Base-by-base conservation (phyloP, 2,888 invertebrate species). In the Acrocera orbiculus region DNA sequence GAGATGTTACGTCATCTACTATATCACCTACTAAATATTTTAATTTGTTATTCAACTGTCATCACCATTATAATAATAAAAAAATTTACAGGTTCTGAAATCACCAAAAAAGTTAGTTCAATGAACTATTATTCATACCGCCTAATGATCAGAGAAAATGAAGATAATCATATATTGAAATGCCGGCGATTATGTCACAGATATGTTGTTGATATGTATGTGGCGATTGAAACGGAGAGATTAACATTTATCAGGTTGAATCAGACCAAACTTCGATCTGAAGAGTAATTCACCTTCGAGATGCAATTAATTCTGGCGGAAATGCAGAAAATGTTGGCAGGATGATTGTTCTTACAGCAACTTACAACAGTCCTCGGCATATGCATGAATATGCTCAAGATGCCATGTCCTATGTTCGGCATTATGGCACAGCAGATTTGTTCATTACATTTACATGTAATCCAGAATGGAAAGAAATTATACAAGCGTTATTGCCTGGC, bases 161-260 rank as follows among this genome's bases (percentile, higher is more conserved):
- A 27, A 13, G 38, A 39, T 33, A 48, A 47, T 37, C 32, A 46
- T 34, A 40, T 56, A n/a, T 25, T 50, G 27, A 20, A 36, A 26
- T 52, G 25, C 38, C 44, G 49, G 4, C 35, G 38, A 16, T 23
- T 55, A 3, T 50, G 46, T 34, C 44, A 50, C 23, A 52, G 54
- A 36, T 54, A 36, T 39, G 24, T 42, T 3, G 53, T 55, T 13
- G 50, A 56, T 37, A 51, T 51, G 51, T 56, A 51, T 38, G 52
- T 42, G 1, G 55, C 55, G 47, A 47, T 54, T 15, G 53, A 55
- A 41, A 51, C 41, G 2, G 52, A 55, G 42, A 43, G 50, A 16
- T 32, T 54, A 8, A 17, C 19, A 17, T 54, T 35, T 36, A 44
- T 54, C n/a, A 30, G 49, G 14, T 42, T 42, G 4, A 53, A 56